Percentiles rank a stretch among this genome's conserved stretches.
These are phyloP conservation scores for Drosophila atripex DNA, from an alignment of 2,888 invertebrate genomes.

Conservation along the genomic window DNA sequence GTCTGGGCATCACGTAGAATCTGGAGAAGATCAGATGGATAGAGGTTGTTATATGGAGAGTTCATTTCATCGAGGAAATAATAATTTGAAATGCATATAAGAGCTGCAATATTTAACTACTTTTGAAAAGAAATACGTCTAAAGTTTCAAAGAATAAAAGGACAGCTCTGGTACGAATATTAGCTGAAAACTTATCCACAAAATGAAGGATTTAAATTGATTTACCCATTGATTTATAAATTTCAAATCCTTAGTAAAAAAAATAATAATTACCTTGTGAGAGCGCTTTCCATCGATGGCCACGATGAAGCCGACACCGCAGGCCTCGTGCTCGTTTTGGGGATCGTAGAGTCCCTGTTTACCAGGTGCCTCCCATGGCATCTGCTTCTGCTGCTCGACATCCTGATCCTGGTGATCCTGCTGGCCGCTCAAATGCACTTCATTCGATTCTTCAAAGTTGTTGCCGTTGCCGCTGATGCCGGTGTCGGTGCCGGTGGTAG, in stretches of 20 bases:
- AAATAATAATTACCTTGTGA: constrained; percentile 89
- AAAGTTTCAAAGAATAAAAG: too few species aligned
- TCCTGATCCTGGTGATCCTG: constrained; percentile 28
- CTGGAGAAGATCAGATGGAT: constrained; percentile 83
- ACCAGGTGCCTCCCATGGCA: constrained; percentile 92
- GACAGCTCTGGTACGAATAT: neutral
- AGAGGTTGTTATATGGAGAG: too few species aligned
- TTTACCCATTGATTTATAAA: neutral
- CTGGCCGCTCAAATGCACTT: constrained; percentile 57
- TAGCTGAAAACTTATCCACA: neutral
- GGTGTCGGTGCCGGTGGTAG: constrained; percentile 7
- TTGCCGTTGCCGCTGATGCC: constrained; percentile 37
- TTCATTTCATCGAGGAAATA: too few species aligned
- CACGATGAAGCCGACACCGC: constrained; percentile 99
- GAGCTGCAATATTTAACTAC: too few species aligned
- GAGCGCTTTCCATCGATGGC: constrained; percentile 97
- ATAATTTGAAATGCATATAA: too few species aligned
- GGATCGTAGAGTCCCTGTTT: constrained; percentile 98
- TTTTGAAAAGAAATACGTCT: too few species aligned
- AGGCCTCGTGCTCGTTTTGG: constrained; percentile 97
- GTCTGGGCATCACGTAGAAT: constrained; percentile 98
- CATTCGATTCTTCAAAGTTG: constrained; percentile 53
- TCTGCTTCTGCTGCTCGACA: constrained; percentile 75
- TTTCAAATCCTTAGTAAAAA: neutral
- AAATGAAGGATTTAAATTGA: neutral